Evolutionary conservation across 92 coral and sea anemone species (phyloP), one percentile per base, ranked within the genome.

Genomic region (Porites evermanni): DNA sequence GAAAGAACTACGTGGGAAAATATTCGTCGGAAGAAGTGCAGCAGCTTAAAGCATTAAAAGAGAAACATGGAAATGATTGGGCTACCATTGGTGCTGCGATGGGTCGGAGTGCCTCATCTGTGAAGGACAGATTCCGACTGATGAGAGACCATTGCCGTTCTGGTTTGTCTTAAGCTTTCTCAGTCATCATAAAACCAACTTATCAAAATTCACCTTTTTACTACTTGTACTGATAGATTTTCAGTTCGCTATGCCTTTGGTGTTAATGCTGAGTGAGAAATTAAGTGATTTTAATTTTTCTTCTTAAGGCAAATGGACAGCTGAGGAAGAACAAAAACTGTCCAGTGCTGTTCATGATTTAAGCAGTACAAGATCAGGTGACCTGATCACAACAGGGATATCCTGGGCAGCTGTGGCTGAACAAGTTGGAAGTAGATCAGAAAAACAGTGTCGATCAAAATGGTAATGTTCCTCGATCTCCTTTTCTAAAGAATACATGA

Each of bases 91-190:
- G 99, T 0, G 84, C 91, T 58, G 96, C 97, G 8, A 93, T 97
- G 96, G 99, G 99, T 0, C 90, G 99, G 24, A 97, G 99, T 95
- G 99, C 99, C 2, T 97, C 99, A 2, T 97, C 99, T 72, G 99
- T 97, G n/a, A 97, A 97, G 87, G 99, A 97, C 86, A 91, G 99
- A 56, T 95, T 89, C 88, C 84, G 99, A 59, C 89, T 97, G 8
- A 85, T 97, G 81, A 95, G 95, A 47, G 99, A 97, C 32, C 93
- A 93, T 80, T 97, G 99, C 53, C 92, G 91, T n/a, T 90, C 99
- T 81, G 99, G 99, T 97, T 75, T 10, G 16, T 56, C 16, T 56
- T 56, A 14, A 56, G 14, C 61, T 56, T 38, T 38, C 47, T 38
- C 47, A 38, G 47, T 38, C 47, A 4, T 38, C 47, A 38, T 38